phyloP scores from a whole-genome alignment of 64 coral and sea anemone species.

The Stichodactyla helianthus region DNA sequence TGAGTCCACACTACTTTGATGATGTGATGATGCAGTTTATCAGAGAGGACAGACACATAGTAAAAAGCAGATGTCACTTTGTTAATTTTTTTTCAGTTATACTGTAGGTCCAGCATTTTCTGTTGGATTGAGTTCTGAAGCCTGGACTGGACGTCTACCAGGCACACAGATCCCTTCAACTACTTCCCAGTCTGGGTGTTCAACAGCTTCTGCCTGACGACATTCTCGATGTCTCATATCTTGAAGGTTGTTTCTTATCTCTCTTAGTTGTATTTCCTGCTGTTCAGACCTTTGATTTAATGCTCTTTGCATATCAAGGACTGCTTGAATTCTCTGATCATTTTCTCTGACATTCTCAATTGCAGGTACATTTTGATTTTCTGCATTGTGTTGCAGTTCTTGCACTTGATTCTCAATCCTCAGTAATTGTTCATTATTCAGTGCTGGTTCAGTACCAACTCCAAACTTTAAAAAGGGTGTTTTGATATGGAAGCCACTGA shows the following conservation, averaged over 20 bases:
- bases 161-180: neutral
- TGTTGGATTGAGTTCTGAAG: neutral
- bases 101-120: neutral
- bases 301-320: conserved; percentile 7
- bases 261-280: neutral
- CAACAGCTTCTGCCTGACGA: conserved; percentile 1
- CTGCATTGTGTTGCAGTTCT: neutral
- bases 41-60: too few species aligned
- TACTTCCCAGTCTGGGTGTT: conserved; percentile 12
- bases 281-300: conserved; percentile 15
- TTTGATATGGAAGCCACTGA: conserved; percentile 75
- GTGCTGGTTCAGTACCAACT: neutral
- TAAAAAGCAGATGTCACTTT: too few species aligned
- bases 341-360: neutral
- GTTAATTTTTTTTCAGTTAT: too few species aligned
- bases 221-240: neutral
- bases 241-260: neutral
- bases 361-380: neutral
- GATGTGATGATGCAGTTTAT: too few species aligned
- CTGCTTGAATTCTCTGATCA: neutral
- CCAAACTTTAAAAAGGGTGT: conserved; percentile 47
- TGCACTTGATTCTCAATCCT: conserved; percentile 19
- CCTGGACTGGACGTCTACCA: neutral
- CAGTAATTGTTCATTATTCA: neutral
- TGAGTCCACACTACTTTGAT: too few species aligned